Evolutionary conservation across 2,797 vertebrate genomes (phyloP), one percentile per base, ranked within the genome.

Genomic region (Platalea minor): DNA sequence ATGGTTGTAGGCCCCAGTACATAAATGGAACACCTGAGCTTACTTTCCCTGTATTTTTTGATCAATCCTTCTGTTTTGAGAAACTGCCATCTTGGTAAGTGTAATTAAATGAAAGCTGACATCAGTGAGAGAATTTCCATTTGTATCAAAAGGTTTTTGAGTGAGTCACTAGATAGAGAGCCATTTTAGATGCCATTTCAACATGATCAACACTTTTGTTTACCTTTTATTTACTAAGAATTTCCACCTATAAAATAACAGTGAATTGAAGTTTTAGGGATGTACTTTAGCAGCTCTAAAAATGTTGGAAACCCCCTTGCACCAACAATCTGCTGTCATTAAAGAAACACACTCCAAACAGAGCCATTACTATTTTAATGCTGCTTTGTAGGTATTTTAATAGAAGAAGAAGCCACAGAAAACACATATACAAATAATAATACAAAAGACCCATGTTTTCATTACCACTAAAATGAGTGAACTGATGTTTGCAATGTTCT

Each of bases 401-500:
- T 89, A 92, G 70, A 83, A 77, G 17, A 51, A 19, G 33, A 57
- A 85, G 37, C 29, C 57, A 72, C 17, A 85, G 43, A 26, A 86
- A 78, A 83, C 74, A n/a, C 25, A 70, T 83, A 50, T 37, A 92
- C 81, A 91, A 89, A 96, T 90, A 96, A 73, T 88, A 95, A 90
- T 94, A 92, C 92, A 97, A 97, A 98, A 97, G 84, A 60, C 45
- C 69, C 39, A 60, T 83, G 53, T 95, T 96, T 97, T 86, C 64
- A 82, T 91, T 80, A 95, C 87, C 50, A 73, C 70, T 96, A 88
- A 88, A 97, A 97, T 86, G 73, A 88, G 70, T 85, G 80, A 96
- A 96, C 54, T 93, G 85, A 95, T 96, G 84, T 93, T 97, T 97
- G 73, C 92, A 97, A 83, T 61, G 14, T 92, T 96, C 93, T 96